Base-by-base conservation (phyloP, 2,113 vertebrate genomes). In the Scatophagus argus region DNA sequence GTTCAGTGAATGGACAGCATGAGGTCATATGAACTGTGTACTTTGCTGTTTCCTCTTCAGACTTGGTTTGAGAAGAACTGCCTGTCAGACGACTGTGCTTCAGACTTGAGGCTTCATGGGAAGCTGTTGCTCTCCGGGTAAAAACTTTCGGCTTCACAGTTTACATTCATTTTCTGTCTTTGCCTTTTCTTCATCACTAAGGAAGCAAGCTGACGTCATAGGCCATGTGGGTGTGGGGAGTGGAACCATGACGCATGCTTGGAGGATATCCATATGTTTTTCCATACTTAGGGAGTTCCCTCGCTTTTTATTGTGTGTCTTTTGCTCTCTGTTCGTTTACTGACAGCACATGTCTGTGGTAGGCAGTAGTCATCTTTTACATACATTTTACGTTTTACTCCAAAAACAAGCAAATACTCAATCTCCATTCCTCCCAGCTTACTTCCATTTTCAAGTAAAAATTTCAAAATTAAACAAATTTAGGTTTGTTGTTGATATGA, bases 51-150 rank as follows among this genome's bases (percentile, higher is more conserved):
- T 90, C 61, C 80, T 88, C 78, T 82, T 36, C 93, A 99, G 98
- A 99, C 98, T 4, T 95, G 96, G 89, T 99, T 99, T 90, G 98
- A 99, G 93, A 97, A 98, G 90, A 99, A 99, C 75, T 99, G 98
- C 92, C 95, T 93, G 17, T 98, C 98, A 0, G 97, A 99, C 27
- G 98, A 99, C 89, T 99, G 98, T 19, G 97, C 97, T 0, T 96
- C 98, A 0, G 98, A 99, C 90, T 92, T 99, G 81, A 95, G 94
- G 79, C 96, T 99, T 65, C 95, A 92, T 79, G 98, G 98, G 54
- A 96, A 96, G 81, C 90, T 99, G 65, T 6, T 99, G 90, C 94
- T 99, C 1, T 97, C 97, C 46, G 93, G 98, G 98, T 99, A 93
- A 94, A 87, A 58, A 61, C 38, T 9, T 25, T 74, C 21, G 12